Evolutionary conservation across 2,888 invertebrate genomes (phyloP).

Genomic region (Spodoptera picta): DNA sequence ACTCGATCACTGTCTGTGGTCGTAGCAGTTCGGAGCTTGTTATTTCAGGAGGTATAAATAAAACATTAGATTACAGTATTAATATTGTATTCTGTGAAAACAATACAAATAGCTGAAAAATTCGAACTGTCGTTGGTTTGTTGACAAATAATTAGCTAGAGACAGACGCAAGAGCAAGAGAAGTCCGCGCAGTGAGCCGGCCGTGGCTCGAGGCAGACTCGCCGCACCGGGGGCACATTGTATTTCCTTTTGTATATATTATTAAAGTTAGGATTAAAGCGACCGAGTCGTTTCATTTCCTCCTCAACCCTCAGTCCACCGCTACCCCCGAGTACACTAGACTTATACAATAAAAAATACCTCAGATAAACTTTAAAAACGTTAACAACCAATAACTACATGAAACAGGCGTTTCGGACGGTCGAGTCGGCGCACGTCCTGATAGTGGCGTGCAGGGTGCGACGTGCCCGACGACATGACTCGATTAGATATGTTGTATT

Average conservation of each 20-base stretch:
- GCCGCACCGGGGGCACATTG: slow-evolving; percentile 53
- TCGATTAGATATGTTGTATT: slow-evolving; percentile 38
- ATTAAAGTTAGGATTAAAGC: slow-evolving; percentile 76
- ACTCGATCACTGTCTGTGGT: too few relatives aligned
- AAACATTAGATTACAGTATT: slow-evolving; percentile 48
- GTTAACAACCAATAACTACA: slow-evolving; percentile 71
- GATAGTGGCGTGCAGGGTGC: slow-evolving; percentile 3
- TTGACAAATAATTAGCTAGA: slow-evolving; percentile 48
- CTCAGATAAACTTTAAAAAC: slow-evolving; percentile 78
- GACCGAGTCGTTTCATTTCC: slow-evolving; percentile 61
- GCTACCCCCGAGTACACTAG: slow-evolving; percentile 22
- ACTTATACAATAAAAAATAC: slow-evolving; percentile 34
- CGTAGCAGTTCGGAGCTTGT: background rate
- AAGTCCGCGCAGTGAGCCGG: slow-evolving; percentile 28
- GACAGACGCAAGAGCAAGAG: slow-evolving; percentile 51
- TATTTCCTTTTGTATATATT: slow-evolving; percentile 85
- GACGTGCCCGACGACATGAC: slow-evolving; percentile 6
- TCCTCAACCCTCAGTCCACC: background rate
- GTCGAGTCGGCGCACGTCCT: slow-evolving; percentile 39
- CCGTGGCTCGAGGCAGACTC: slow-evolving; percentile 10
- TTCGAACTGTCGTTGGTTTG: slow-evolving; percentile 36
- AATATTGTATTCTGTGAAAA: slow-evolving; percentile 55
- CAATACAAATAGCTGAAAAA: slow-evolving; percentile 55
- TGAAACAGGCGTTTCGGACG: slow-evolving; percentile 56
- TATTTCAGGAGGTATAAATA: slow-evolving; percentile 26